phyloP scores from a whole-genome alignment of 2,888 invertebrate species.

The Orthosia gracilis region DNA sequence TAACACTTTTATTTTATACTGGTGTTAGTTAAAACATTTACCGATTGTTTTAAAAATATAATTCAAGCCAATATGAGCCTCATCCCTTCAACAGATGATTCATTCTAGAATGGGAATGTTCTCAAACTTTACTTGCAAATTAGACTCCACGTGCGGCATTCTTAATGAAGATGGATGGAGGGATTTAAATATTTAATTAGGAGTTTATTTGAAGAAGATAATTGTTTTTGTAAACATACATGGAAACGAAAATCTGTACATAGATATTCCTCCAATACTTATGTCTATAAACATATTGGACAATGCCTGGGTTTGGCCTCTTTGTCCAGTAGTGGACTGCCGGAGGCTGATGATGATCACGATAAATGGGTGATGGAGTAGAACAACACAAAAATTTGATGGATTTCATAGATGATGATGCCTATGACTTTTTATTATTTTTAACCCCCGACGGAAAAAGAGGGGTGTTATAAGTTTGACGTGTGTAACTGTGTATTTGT shows the following conservation, averaged over 20 bases:
- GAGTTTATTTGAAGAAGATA: slow-evolving; percentile 12
- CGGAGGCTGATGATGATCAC: no score
- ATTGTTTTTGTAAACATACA: slow-evolving; percentile 3
- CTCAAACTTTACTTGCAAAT: slow-evolving; percentile 27
- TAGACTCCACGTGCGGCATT: slow-evolving; percentile 5
- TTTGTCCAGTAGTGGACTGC: no score
- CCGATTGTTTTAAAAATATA: slow-evolving; percentile 17
- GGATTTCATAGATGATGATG: no score
- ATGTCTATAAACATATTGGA: background rate
- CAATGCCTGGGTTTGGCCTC: background rate
- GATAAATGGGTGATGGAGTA: no score
- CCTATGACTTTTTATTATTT: no score
- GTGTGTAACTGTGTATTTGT: no score
- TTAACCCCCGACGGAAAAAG: no score
- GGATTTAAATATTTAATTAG: slow-evolving; percentile 19
- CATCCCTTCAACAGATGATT: fast-evolving
- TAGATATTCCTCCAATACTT: background rate
- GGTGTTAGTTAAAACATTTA: slow-evolving; percentile 12
- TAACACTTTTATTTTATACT: slow-evolving; percentile 39
- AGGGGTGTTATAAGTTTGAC: no score
- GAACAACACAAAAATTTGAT: no score
- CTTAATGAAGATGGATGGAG: slow-evolving; percentile 30
- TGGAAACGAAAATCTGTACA: background rate
- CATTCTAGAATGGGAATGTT: background rate
- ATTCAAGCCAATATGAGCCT: slow-evolving; percentile 12